Percentiles rank a stretch among this genome's conserved stretches.
Evolutionary conservation across 2,797 vertebrate genomes (phyloP).

Genomic region (Taenioides sp.): DNA sequence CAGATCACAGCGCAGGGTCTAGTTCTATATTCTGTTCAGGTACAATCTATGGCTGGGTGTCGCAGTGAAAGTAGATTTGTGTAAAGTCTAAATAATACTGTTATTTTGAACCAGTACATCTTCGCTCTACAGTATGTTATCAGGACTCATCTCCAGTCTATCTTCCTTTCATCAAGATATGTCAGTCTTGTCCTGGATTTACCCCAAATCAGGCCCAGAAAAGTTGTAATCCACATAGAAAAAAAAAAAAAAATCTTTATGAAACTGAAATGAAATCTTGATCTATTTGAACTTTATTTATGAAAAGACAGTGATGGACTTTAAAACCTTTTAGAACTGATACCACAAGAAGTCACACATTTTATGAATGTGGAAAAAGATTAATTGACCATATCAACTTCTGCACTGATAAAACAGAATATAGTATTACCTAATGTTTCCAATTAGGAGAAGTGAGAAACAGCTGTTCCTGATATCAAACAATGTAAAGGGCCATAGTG

Average conservation of each 20-base stretch:
- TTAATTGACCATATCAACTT: background rate
- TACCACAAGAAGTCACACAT: background rate
- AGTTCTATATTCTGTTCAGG: slow-evolving; percentile 14
- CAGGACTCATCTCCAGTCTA: background rate
- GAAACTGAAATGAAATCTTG: background rate
- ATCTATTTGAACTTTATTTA: background rate
- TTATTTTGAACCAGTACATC: background rate
- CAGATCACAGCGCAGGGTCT: background rate
- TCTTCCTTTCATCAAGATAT: background rate
- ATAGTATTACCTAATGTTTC: background rate
- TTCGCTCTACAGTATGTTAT: background rate
- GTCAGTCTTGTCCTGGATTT: background rate
- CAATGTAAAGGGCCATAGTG: background rate
- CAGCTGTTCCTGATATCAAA: slow-evolving; percentile 19
- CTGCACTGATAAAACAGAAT: background rate
- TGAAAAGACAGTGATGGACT: background rate
- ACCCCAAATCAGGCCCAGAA: background rate
- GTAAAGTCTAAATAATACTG: background rate
- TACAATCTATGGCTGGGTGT: slow-evolving; percentile 10
- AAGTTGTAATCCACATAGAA: background rate
- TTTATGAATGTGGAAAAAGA: background rate
- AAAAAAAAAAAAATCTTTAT: background rate
- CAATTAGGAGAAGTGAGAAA: slow-evolving; percentile 8
- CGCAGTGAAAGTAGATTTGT: background rate
- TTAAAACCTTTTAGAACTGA: background rate